Base-by-base conservation (phyloP, 2,888 invertebrate species). In the Drosophila antonietae region DNA sequence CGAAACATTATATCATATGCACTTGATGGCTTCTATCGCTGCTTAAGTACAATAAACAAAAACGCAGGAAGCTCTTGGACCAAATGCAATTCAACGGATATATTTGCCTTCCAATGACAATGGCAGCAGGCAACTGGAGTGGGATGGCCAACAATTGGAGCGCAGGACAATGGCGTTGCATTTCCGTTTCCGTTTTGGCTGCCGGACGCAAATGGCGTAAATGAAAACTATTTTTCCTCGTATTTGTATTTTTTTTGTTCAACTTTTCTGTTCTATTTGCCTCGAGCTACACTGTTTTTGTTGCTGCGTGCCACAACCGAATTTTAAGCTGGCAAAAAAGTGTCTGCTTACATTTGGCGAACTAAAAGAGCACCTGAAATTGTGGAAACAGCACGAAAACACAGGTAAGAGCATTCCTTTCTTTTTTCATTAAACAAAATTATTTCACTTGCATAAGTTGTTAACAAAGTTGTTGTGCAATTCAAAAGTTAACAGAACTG, bases 121-220 rank as follows among this genome's bases (percentile, higher is more conserved):
- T 31, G 49, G 31, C 46, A 28, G 37, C 18, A n/a, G 58, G 39
- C 59, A 59, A 39, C 39, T 4, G 39, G 18, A 20, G 31, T 14
- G 28, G 39, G 49, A 57, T 43, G 75, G 56, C 68, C 55, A 71
- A 33, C 64, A 73, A 68, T 37, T 33, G 62, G 57, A 68, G 51
- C 57, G 51, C 66, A 64, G 64, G 60, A 77, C 85, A 86, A 87
- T 86, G 80, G 85, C 76, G 78, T 73, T 81, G 88, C 80, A 80
- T 81, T 89, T 86, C 88, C 85, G 81, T 65, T 88, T 88, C 88
- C 88, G 75, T 64, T 75, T 69, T 72, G 47, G 43, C 73, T 64
- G 57, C 58, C 83, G 74, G 87, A 77, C 61, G 68, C 76, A 80
- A 81, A 71, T 76, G 73, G 76, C 72, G 88, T 69, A 87, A 89